phyloP scores from a whole-genome alignment of 2,888 invertebrate genomes.

The Drosophila gaucha region DNA sequence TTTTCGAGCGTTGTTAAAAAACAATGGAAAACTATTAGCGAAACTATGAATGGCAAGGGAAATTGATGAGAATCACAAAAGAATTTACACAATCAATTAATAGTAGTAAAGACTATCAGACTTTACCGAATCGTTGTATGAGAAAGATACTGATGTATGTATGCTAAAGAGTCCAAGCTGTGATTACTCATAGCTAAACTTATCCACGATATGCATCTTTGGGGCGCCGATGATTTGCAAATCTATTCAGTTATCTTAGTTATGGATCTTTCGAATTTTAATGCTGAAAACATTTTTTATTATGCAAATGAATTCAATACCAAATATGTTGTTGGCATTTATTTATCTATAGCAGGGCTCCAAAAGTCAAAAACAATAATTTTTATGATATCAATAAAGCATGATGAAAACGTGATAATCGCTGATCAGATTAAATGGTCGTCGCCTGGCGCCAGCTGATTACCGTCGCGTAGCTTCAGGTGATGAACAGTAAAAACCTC shows the following conservation, averaged over 20 bases:
- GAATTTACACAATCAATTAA: conserved; percentile 39
- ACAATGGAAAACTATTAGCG: neutral
- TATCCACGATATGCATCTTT: conserved; percentile 66
- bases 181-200: conserved; percentile 64
- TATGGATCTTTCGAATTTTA: conserved; percentile 66
- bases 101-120: conserved; percentile 12
- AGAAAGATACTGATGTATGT: neutral
- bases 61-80: conserved; percentile 13
- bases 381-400: conserved; percentile 81
- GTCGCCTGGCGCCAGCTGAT: conserved; percentile 78
- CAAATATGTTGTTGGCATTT: conserved; percentile 61
- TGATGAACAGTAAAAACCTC: conserved; percentile 70
- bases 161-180: conserved; percentile 6
- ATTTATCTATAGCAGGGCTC: conserved; percentile 57
- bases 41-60: conserved; percentile 42
- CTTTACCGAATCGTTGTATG: no score
- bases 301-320: conserved; percentile 74
- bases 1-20: conserved; percentile 3
- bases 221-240: conserved; percentile 69
- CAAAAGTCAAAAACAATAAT: conserved; percentile 69
- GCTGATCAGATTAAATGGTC: conserved; percentile 78
- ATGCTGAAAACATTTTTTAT: conserved; percentile 52
- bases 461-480: conserved; percentile 72
- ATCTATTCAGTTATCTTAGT: conserved; percentile 60
- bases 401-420: conserved; percentile 81